These are phyloP conservation scores for Paratrypauchen microcephalus DNA, from an alignment of 2,797 vertebrate genomes.

Conservation along the genomic window DNA sequence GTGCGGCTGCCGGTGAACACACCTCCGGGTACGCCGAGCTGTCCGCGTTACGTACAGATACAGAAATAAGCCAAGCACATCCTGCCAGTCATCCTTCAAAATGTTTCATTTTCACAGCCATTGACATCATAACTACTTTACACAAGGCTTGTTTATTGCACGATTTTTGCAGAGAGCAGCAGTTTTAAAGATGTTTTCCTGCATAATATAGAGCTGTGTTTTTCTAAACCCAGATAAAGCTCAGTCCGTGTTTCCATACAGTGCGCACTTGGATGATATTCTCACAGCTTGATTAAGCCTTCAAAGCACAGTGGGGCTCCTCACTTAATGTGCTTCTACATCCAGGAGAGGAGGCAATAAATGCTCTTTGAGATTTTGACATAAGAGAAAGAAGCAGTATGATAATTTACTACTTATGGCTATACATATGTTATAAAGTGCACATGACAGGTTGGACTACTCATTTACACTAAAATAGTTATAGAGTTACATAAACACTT, in stretches of 20 bases:
- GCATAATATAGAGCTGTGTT: background rate
- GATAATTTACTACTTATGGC: background rate
- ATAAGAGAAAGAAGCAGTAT: background rate
- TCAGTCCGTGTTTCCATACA: background rate
- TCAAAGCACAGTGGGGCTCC: slow-evolving; percentile 1
- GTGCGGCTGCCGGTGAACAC: too few relatives aligned
- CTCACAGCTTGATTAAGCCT: background rate
- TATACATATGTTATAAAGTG: too few relatives aligned
- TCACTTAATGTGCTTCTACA: background rate
- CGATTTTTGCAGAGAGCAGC: background rate
- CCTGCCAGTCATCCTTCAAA: background rate
- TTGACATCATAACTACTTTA: background rate
- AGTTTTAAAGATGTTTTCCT: background rate
- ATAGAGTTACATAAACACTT: too few relatives aligned
- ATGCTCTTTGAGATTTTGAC: background rate
- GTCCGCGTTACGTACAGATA: too few relatives aligned
- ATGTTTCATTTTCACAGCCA: background rate
- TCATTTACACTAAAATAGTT: too few relatives aligned
- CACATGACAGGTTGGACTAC: too few relatives aligned
- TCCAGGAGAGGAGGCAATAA: slow-evolving; percentile 1
- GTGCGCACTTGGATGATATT: background rate
- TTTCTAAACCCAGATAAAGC: background rate
- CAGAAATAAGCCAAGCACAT: too few relatives aligned
- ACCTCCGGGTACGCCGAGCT: too few relatives aligned
- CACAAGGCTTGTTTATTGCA: background rate